phyloP scores from a whole-genome alignment of 2,797 vertebrate genomes.

The Sebastes minor region DNA sequence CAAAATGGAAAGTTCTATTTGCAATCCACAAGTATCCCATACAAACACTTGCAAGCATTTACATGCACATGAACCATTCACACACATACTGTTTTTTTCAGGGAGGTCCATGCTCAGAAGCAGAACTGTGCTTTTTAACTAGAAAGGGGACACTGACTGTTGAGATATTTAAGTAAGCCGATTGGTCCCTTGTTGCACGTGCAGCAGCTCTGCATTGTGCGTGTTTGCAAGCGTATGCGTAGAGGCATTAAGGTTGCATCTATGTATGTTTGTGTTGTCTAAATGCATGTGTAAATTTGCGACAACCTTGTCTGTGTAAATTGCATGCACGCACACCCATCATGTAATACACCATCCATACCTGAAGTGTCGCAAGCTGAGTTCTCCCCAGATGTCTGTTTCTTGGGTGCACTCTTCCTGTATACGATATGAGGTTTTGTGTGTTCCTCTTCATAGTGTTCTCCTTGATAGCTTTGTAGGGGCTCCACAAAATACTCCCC shows the following conservation, averaged over 20 bases:
- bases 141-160: slow-evolving; percentile 15
- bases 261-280: background rate
- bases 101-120: slow-evolving; percentile 9
- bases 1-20: background rate
- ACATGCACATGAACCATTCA: background rate
- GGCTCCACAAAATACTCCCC: slow-evolving; percentile 98
- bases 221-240: background rate
- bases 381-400: slow-evolving; percentile 70
- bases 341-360: slow-evolving; percentile 60
- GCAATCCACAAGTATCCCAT: background rate
- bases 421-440: slow-evolving; percentile 97
- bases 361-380: slow-evolving; percentile 91
- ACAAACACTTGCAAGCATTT: slow-evolving; percentile 1
- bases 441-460: slow-evolving; percentile 93
- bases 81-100: slow-evolving; percentile 9
- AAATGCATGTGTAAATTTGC: background rate
- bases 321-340: background rate
- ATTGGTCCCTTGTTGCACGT: background rate
- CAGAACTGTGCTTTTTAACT: background rate
- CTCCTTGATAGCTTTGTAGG: slow-evolving; percentile 87
- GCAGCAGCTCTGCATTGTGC: background rate
- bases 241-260: background rate
- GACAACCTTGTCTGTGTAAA: background rate
- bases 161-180: slow-evolving; percentile 31
- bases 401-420: slow-evolving; percentile 82